Evolutionary conservation across 2,113 vertebrate species (phyloP).

Genomic region (Piliocolobus tephrosceles): DNA sequence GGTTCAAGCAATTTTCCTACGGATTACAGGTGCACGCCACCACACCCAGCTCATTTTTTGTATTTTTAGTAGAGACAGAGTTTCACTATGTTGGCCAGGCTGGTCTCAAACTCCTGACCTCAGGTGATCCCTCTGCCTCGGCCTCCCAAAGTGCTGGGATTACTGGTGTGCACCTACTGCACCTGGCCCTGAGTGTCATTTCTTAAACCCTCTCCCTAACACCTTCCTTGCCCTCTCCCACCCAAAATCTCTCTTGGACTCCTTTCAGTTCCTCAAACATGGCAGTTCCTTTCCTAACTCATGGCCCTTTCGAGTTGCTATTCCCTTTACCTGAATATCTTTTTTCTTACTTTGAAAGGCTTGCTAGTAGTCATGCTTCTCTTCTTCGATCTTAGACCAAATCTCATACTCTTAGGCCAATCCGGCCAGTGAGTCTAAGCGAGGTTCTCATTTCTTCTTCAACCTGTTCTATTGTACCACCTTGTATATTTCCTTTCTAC

Average conservation of each 20-base stretch:
- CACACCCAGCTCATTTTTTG: too few species aligned
- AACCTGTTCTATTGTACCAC: background rate
- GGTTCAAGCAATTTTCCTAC: too few species aligned
- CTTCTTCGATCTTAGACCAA: background rate
- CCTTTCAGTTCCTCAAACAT: constrained; percentile 17
- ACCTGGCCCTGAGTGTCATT: background rate
- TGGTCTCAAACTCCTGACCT: too few species aligned
- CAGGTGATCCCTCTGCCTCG: too few species aligned
- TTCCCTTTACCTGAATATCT: background rate
- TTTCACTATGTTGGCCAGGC: too few species aligned
- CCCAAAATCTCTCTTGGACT: background rate
- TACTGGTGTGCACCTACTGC: too few species aligned
- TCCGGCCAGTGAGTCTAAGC: background rate
- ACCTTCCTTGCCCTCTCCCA: background rate
- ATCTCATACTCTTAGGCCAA: background rate
- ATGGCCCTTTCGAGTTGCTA: background rate
- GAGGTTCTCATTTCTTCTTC: background rate
- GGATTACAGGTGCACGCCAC: too few species aligned
- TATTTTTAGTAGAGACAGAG: too few species aligned
- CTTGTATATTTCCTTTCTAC: background rate
- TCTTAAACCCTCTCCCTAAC: background rate
- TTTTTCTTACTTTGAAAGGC: background rate
- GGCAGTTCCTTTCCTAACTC: background rate
- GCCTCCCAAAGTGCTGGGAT: too few species aligned
- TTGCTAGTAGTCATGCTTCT: background rate